A percentile compares a stretch with the other conserved stretches of the same genome.
These are phyloP conservation scores for Vulpes ferrilata DNA, from an alignment of 2,113 vertebrate genomes.

Conservation along the genomic window DNA sequence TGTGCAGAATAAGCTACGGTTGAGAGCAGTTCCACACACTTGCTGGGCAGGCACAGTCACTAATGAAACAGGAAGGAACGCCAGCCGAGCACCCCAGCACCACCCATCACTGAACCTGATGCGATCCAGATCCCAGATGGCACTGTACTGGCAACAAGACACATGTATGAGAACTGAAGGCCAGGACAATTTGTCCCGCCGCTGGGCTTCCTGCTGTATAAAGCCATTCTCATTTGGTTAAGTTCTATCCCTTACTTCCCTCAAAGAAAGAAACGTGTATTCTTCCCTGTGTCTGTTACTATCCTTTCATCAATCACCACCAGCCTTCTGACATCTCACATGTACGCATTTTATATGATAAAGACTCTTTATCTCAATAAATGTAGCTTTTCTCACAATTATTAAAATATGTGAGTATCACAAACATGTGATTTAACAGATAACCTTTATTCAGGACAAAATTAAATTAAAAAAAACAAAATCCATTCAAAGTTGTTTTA, in stretches of 20 bases:
- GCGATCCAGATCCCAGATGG: not conserved
- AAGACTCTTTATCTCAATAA: not conserved
- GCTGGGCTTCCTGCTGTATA: not conserved
- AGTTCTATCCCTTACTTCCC: not conserved
- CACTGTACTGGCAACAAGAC: not conserved
- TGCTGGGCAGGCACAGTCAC: not conserved
- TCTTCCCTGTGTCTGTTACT: not conserved
- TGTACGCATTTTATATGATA: not conserved
- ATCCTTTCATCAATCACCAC: not conserved
- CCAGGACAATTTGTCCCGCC: not conserved
- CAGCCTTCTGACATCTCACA: not conserved
- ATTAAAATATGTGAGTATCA: not conserved
- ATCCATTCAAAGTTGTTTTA: not conserved
- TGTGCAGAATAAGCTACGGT: not conserved
- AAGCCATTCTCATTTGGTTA: not conserved
- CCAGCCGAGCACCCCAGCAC: not conserved
- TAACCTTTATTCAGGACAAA: conserved; percentile 2
- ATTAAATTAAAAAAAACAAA: not conserved
- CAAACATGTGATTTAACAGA: not conserved
- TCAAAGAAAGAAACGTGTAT: not conserved
- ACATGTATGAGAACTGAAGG: not conserved
- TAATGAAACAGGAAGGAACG: not conserved
- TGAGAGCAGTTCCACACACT: not conserved
- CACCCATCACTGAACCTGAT: not conserved
- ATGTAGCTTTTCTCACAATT: not conserved